Evolutionary conservation across 2,888 invertebrate genomes (phyloP).

Genomic region (Gasteruption jaculator): DNA sequence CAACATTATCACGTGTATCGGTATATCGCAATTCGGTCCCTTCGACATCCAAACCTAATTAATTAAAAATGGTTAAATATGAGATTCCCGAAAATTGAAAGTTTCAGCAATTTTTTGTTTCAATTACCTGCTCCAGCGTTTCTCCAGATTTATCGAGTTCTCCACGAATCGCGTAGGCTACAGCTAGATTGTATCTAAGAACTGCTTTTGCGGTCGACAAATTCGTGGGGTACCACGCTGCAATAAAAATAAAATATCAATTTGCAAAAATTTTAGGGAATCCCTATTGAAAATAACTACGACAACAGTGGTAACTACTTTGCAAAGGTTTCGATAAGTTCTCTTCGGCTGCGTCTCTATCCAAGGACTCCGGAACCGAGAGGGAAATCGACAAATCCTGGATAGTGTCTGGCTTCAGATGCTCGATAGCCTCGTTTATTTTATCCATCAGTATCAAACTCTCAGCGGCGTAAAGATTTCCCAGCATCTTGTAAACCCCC

Average conservation of each 20-base stretch:
- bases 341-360: constrained; percentile 52
- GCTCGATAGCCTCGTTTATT: constrained; percentile 77
- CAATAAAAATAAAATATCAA: too few relatives aligned
- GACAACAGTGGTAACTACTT: constrained; percentile 26
- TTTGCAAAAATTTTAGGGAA: background rate
- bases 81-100: background rate
- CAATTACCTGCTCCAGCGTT: constrained; percentile 49
- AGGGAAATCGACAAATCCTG: constrained; percentile 54
- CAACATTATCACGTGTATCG: constrained; percentile 62
- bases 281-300: background rate
- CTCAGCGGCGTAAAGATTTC: constrained; percentile 86
- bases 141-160: constrained; percentile 66
- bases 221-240: constrained; percentile 63
- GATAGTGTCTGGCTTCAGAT: constrained; percentile 74
- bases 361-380: constrained; percentile 35
- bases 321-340: constrained; percentile 34
- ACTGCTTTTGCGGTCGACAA: constrained; percentile 65
- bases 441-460: constrained; percentile 77
- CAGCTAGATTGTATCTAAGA: constrained; percentile 74
- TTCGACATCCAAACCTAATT: constrained; percentile 58
- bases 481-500: constrained; percentile 71
- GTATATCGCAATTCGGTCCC: constrained; percentile 54
- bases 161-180: constrained; percentile 69
- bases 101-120: background rate
- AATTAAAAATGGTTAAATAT: constrained; percentile 9